A percentile compares a stretch with the other conserved stretches of the same genome.
Conservation (phyloP, 2,797 vertebrate genomes). For the Aeoliscus strigatus region DNA sequence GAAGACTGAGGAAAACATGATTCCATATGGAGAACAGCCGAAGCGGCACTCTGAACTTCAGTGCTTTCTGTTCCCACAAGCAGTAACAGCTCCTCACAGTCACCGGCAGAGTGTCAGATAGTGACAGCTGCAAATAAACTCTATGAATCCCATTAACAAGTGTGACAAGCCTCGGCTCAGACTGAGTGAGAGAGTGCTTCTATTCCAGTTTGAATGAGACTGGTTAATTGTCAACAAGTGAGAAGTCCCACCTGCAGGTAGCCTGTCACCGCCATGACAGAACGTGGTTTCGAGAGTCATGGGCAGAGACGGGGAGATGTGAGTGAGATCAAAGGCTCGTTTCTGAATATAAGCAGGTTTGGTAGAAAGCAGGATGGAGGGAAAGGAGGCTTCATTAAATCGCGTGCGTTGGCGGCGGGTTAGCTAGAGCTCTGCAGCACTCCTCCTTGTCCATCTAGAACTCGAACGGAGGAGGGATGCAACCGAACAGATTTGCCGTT, state of each 20-base stretch:
- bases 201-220: constrained; percentile 16
- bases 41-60: constrained; percentile 21
- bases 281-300: constrained; percentile 8
- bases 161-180: constrained; percentile 15
- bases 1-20: constrained; percentile 34
- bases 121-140: constrained; percentile 35
- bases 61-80: constrained; percentile 34
- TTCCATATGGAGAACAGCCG: constrained; percentile 21
- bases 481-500: no score
- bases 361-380: constrained; percentile 7
- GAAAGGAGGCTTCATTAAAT: constrained; percentile 38
- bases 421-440: constrained; percentile 14
- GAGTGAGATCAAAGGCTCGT: constrained; percentile 12
- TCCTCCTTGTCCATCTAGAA: no score
- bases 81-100: constrained; percentile 10
- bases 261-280: constrained; percentile 8
- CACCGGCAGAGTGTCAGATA: constrained; percentile 3
- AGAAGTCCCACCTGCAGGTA: constrained; percentile 6
- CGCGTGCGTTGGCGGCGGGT: constrained; percentile 28
- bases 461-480: no score
- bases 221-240: constrained; percentile 19
- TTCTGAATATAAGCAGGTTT: no score
- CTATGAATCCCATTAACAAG: constrained; percentile 27
- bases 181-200: constrained; percentile 8
- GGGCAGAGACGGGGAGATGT: not conserved